These are phyloP conservation scores for Bambusicola thoracicus DNA, from an alignment of 2,113 vertebrate genomes.

Conservation along the genomic window DNA sequence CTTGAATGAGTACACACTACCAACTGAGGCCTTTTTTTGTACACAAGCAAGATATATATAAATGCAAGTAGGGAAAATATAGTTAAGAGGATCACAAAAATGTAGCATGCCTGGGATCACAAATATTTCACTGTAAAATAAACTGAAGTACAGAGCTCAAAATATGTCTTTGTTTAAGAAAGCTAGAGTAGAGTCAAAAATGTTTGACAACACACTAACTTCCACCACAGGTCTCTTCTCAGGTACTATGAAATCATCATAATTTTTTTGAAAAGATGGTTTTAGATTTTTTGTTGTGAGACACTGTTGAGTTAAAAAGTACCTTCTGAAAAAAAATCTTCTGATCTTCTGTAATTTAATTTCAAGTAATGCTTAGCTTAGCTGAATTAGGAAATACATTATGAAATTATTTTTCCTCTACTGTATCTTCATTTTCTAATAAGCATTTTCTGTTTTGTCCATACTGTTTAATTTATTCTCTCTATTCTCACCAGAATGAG, in stretches of 20 bases:
- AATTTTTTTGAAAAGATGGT: neutral
- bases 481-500: slow-evolving; percentile 13
- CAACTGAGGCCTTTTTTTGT: neutral
- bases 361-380: neutral
- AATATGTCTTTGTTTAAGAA: neutral
- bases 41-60: neutral
- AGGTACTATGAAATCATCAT: neutral
- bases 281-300: neutral
- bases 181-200: neutral
- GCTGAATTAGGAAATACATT: neutral
- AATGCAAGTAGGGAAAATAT: neutral
- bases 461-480: neutral
- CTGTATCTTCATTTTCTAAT: neutral
- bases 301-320: neutral
- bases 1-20: neutral
- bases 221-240: neutral
- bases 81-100: slow-evolving; percentile 8
- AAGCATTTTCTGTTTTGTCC: neutral
- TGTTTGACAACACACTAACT: neutral
- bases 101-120: neutral
- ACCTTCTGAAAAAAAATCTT: neutral
- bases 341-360: neutral
- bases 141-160: neutral
- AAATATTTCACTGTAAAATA: neutral
- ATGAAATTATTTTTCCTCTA: neutral